These are phyloP conservation scores for Oreochromis aureus DNA, from an alignment of 2,113 vertebrate genomes.

Conservation along the genomic window DNA sequence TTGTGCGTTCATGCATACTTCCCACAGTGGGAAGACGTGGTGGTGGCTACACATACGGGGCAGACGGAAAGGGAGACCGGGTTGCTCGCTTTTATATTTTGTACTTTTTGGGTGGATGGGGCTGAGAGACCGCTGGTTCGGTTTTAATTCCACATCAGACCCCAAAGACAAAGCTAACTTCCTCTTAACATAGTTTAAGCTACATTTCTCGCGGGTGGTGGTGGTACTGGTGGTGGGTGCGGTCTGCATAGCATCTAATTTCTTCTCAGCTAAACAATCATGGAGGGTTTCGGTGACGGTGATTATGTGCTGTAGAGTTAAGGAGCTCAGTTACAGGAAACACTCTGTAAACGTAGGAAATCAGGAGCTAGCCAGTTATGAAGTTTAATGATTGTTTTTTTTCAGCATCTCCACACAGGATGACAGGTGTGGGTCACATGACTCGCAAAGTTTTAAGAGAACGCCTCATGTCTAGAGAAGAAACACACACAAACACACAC, in stretches of 20 bases:
- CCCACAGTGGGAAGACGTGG: neutral
- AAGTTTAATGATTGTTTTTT: neutral
- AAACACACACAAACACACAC: neutral
- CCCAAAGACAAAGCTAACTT: neutral
- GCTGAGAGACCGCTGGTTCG: conserved; percentile 70
- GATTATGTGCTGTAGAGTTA: conserved; percentile 3
- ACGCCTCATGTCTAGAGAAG: neutral
- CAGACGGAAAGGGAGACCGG: conserved; percentile 17
- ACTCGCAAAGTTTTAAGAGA: neutral
- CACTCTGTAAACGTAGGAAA: neutral
- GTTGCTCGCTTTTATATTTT: conserved; percentile 52
- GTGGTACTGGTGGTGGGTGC: conserved; percentile 61
- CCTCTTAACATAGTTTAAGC: neutral
- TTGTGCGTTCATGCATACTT: neutral
- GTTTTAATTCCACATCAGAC: conserved; percentile 52
- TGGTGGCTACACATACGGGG: conserved; percentile 17
- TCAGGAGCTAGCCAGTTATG: neutral
- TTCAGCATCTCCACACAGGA: neutral
- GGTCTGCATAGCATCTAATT: conserved; percentile 50
- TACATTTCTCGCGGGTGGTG: conserved; percentile 40
- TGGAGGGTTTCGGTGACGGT: neutral
- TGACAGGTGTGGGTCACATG: neutral
- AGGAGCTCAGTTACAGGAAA: neutral
- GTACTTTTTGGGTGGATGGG: conserved; percentile 38
- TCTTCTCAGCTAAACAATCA: conserved; percentile 6